These are phyloP conservation scores for Sylvia atricapilla DNA, from an alignment of 2,113 vertebrate species.

Conservation along the genomic window DNA sequence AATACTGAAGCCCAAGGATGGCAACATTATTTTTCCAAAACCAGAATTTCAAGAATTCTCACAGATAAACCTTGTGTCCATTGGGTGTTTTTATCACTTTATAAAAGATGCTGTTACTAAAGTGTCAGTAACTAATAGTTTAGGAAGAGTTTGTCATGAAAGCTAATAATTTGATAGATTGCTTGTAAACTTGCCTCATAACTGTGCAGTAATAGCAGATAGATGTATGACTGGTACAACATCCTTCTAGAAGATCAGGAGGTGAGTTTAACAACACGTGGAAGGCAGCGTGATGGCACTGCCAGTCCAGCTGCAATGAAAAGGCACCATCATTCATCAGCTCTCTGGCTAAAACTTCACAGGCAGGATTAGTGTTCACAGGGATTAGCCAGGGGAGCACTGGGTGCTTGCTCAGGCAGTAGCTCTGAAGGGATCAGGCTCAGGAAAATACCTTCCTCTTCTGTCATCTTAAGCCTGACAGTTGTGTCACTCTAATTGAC, in stretches of 20 bases:
- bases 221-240: neutral
- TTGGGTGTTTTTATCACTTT: neutral
- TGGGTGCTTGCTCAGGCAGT: neutral
- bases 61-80: neutral
- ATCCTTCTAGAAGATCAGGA: neutral
- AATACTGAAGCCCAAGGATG: neutral
- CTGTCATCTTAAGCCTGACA: neutral
- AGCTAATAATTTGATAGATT: neutral
- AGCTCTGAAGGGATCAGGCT: neutral
- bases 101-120: neutral
- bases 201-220: neutral
- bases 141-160: neutral
- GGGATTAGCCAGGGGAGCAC: neutral
- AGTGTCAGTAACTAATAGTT: neutral
- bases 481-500: neutral
- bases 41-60: neutral
- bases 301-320: accelerated
- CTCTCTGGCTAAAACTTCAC: neutral
- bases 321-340: accelerated
- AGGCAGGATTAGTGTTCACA: neutral
- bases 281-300: neutral
- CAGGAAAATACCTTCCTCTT: neutral
- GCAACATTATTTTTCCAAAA: neutral
- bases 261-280: neutral
- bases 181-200: neutral